Conservation (phyloP, 2,797 vertebrate species). For the Crax fasciolata region DNA sequence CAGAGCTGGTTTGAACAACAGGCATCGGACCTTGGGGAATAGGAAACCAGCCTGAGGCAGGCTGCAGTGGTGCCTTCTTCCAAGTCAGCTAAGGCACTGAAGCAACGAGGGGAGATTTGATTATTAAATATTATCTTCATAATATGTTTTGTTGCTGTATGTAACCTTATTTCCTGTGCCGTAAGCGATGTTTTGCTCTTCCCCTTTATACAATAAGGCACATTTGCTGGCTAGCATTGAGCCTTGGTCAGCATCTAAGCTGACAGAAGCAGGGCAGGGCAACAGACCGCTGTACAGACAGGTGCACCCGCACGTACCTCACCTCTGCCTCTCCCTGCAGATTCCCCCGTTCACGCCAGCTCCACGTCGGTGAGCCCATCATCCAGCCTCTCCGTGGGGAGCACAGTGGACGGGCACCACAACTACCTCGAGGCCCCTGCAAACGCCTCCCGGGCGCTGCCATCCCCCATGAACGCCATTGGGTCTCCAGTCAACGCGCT, state of each 20-base stretch:
- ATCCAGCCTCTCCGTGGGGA: conserved; percentile 83
- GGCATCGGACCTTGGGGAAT: background rate
- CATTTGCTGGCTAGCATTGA: background rate
- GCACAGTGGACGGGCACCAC: conserved; percentile 87
- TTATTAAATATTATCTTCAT: background rate
- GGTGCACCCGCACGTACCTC: rapidly evolving
- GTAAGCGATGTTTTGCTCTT: background rate
- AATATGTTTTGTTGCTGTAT: background rate
- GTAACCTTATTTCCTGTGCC: background rate
- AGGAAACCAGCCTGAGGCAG: background rate
- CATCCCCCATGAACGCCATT: conserved; percentile 85
- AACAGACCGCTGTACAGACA: rapidly evolving
- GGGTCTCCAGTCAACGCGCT: conserved; percentile 86
- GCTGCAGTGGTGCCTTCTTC: background rate
- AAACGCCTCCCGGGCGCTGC: conserved; percentile 81
- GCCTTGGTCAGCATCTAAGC: background rate
- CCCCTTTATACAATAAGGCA: background rate
- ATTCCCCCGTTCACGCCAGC: conserved; percentile 82
- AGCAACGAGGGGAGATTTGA: background rate
- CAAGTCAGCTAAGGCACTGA: background rate
- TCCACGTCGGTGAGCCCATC: conserved; percentile 84
- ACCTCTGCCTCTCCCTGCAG: conserved; percentile 46
- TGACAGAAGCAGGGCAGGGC: background rate
- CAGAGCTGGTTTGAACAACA: background rate
- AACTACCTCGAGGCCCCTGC: conserved; percentile 87